Percentiles rank a stretch among this genome's conserved stretches.
These are phyloP conservation scores for Erythrolamprus reginae DNA, from an alignment of 2,113 vertebrate species.

Conservation along the genomic window DNA sequence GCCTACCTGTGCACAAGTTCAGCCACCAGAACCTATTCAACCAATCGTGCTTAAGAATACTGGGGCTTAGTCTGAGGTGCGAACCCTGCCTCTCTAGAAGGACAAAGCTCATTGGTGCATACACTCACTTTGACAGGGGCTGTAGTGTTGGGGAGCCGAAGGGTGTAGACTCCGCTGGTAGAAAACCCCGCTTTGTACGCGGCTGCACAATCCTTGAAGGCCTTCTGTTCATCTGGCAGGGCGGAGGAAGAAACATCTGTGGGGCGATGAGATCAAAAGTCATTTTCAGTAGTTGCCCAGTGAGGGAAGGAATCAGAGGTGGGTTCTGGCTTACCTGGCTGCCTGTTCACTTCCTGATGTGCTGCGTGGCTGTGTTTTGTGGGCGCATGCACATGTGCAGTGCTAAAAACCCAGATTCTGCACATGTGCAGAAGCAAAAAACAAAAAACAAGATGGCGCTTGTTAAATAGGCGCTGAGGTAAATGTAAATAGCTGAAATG, in stretches of 20 bases:
- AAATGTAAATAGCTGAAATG: no score
- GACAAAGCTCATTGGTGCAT: not conserved
- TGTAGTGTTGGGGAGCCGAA: conserved; percentile 69
- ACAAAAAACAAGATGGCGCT: no score
- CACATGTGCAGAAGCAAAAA: no score
- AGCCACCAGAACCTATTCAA: not conserved
- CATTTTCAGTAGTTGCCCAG: not conserved
- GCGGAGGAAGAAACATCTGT: conserved; percentile 62
- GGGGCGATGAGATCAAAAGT: not conserved
- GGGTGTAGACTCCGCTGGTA: conserved; percentile 70
- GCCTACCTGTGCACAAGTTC: not conserved
- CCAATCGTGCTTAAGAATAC: not conserved
- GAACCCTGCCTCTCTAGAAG: not conserved
- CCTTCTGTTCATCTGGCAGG: conserved; percentile 52
- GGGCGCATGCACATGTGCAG: no score
- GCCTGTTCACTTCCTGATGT: no score
- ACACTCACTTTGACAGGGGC: conserved; percentile 67
- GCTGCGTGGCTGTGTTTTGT: no score
- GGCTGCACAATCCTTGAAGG: conserved; percentile 73
- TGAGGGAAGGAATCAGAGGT: no score
- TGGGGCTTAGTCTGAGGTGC: not conserved
- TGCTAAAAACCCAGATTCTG: no score
- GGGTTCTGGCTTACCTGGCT: no score
- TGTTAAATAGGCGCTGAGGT: no score
- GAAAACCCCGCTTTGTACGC: conserved; percentile 69